Conservation (phyloP, 2,113 vertebrate species). For the Probosciger aterrimus region DNA sequence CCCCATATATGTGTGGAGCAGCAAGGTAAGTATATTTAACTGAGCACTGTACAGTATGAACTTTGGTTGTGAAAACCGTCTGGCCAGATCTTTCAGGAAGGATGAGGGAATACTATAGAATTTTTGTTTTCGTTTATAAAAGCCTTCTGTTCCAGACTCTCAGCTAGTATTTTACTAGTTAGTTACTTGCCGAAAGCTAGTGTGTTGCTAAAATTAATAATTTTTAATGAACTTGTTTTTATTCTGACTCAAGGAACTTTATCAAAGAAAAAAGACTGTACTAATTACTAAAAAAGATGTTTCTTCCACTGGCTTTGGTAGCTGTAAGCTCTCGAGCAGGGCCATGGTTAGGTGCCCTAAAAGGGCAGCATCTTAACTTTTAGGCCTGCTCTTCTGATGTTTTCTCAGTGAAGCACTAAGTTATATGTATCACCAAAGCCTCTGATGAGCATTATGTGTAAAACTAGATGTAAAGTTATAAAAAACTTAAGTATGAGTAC, state of each 20-base stretch:
- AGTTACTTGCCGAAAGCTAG: fast-evolving
- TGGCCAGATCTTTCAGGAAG: not conserved
- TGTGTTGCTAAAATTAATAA: not conserved
- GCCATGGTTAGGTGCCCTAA: not conserved
- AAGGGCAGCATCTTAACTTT: not conserved
- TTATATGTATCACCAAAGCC: not conserved
- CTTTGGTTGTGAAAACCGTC: not conserved
- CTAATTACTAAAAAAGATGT: not conserved
- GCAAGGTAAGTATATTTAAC: constrained; percentile 81
- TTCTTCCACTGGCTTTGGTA: not conserved
- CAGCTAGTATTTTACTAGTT: not conserved
- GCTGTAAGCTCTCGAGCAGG: not conserved
- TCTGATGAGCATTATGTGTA: not conserved
- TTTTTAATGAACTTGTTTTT: not conserved
- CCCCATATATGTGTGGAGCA: constrained; percentile 98
- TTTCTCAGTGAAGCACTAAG: not conserved
- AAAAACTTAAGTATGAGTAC: not conserved
- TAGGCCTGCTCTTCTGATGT: not conserved
- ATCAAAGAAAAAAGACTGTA: not conserved
- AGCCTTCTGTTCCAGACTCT: not conserved
- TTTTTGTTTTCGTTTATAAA: not conserved
- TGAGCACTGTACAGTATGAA: fast-evolving
- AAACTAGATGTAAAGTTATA: not conserved
- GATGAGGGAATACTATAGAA: not conserved
- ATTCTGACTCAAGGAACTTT: not conserved